Evolutionary conservation across 2,113 vertebrate genomes (phyloP).

Genomic region (Tamias sibiricus): DNA sequence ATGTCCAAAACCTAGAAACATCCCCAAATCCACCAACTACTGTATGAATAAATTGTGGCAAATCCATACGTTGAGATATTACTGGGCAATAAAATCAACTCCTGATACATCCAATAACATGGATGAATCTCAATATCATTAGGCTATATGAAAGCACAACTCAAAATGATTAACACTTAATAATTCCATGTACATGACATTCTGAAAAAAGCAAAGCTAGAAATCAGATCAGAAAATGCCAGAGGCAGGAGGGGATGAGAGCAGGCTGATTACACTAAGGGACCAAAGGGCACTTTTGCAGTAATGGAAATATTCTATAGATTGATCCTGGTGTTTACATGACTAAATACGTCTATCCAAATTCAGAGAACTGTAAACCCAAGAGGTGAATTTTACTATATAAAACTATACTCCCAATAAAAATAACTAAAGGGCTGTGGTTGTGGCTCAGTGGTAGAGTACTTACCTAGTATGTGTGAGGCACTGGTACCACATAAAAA

Average conservation of each 20-base stretch:
- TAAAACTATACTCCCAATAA: background rate
- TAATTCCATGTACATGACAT: background rate
- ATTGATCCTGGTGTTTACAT: background rate
- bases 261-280: background rate
- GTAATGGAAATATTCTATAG: background rate
- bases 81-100: background rate
- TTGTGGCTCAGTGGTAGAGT: too few species aligned
- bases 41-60: background rate
- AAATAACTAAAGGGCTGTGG: background rate
- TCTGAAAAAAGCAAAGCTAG: background rate
- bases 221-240: background rate
- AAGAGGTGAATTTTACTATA: background rate
- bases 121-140: background rate
- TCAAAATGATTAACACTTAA: slow-evolving; percentile 26
- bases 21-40: background rate
- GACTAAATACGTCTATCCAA: background rate
- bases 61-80: background rate
- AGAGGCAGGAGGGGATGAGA: background rate
- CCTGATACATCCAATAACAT: background rate
- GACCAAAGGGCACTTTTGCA: background rate
- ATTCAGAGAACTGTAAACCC: background rate
- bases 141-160: background rate
- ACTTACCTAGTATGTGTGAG: too few species aligned
- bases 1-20: background rate
- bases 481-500: too few species aligned